Percentiles rank a stretch among this genome's conserved stretches.
Conservation (phyloP, 2,888 invertebrate species). For the Ennomos quercinarius region DNA sequence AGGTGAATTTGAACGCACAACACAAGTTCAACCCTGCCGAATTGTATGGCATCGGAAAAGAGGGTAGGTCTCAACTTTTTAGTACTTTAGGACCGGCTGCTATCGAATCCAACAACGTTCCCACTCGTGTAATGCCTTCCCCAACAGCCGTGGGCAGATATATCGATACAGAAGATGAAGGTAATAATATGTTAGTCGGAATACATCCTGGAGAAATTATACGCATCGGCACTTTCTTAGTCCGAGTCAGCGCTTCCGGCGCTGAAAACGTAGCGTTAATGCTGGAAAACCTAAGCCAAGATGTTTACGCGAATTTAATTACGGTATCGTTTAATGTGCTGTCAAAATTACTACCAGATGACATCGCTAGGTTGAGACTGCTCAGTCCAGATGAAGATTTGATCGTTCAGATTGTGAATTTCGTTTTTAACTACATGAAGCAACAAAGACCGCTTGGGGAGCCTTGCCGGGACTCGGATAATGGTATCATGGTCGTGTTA, state of each 20-base stretch:
- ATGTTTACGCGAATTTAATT: conserved; percentile 71
- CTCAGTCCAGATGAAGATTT: conserved; percentile 75
- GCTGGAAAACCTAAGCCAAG: conserved; percentile 69
- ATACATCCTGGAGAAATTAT: conserved; percentile 75
- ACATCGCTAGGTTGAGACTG: conserved; percentile 66
- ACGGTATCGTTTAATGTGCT: conserved; percentile 70
- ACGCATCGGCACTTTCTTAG: conserved; percentile 65
- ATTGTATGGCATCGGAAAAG: conserved; percentile 61
- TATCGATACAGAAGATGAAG: conserved; percentile 56
- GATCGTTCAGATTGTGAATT: conserved; percentile 71
- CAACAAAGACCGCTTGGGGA: conserved; percentile 71
- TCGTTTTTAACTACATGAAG: conserved; percentile 76
- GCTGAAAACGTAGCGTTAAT: conserved; percentile 67
- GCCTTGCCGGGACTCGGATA: conserved; percentile 58
- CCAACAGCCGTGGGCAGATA: conserved; percentile 53
- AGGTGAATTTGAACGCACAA: conserved; percentile 74
- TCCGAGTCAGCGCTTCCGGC: conserved; percentile 68
- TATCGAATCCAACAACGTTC: conserved; percentile 56
- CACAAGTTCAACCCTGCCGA: conserved; percentile 74
- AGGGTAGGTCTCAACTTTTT: conserved; percentile 67
- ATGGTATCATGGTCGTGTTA: conserved; percentile 66
- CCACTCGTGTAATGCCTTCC: conserved; percentile 58
- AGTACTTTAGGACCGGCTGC: conserved; percentile 63
- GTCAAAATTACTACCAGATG: conserved; percentile 64
- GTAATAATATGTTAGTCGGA: conserved; percentile 54